Base-by-base conservation (phyloP, 2,113 vertebrate species). In the Alligator mississippiensis region DNA sequence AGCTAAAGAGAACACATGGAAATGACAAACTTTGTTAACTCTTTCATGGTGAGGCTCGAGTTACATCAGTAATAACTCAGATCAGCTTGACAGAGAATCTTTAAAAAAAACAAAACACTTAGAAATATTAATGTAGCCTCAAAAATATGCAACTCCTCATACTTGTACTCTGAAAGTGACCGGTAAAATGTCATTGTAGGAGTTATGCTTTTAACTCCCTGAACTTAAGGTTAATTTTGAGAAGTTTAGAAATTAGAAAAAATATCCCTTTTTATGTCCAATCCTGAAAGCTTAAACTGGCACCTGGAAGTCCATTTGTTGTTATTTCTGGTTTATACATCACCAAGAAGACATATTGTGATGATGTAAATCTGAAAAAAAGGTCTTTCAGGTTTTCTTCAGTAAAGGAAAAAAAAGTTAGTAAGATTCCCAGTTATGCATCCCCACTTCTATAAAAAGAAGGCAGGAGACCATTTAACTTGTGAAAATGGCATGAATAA, bases 1-100 rank as follows among this genome's bases (percentile, higher is more conserved):
- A 27, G 24, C 5, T 15, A 75, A 81, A 17, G 34, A 19, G n/a
- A 63, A 17, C 63, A 27, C 0, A 0, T 6, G 16, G 4, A 5
- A 11, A 15, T 57, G 66, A 30, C 5, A 11, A 15, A 6, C 34
- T 78, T 70, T 1, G 4, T 70, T 77, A 38, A 5, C 62, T 74
- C 70, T 89, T 34, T 85, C 25, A 38, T 30, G 68, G 47, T 1
- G 18, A 25, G 2, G n/a, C 11, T 13, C 13, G 70, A 74, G 70
- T 47, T 25, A 74, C 5, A 9, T 24, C n/a, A 11, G 5, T 72
- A 72, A 24, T 13, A 30, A 15, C 11, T 74, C 21, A 74, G 6
- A 22, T 47, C 70, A 47, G 12, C 21, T 47, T 38, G 34, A 38
- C 34, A 47, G 47, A 15, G 70, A 74, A 25, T 74, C 34, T 74